Conservation (phyloP, 2,113 vertebrate genomes). For the Labeo catla region DNA sequence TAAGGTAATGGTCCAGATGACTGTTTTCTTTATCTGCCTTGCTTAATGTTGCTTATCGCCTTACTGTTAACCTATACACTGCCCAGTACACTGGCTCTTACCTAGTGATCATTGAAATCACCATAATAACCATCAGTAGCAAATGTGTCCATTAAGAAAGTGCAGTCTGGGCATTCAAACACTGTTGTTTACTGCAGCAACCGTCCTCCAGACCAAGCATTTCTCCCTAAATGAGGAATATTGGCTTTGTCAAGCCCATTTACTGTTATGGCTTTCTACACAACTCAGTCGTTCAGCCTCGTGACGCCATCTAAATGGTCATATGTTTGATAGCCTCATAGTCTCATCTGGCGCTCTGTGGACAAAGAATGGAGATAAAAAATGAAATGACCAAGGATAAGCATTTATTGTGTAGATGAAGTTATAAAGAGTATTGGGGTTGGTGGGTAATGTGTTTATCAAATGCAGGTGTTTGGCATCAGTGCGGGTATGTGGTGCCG, state of each 20-base stretch:
- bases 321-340: neutral
- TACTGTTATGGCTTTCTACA: neutral
- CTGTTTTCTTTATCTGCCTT: neutral
- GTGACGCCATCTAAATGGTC: neutral
- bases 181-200: neutral
- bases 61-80: neutral
- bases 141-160: neutral
- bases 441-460: conserved; percentile 3
- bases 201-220: neutral
- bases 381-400: neutral
- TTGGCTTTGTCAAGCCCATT: conserved; percentile 6
- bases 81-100: neutral
- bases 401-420: neutral
- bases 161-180: neutral
- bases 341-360: neutral
- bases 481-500: neutral
- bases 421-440: neutral
- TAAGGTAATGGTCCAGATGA: neutral
- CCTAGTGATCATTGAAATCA: neutral
- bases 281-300: neutral
- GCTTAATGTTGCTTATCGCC: neutral
- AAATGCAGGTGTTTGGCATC: conserved; percentile 10
- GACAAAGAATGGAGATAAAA: neutral
- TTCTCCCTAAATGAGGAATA: neutral
- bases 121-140: neutral